Base-by-base conservation (phyloP, 2,113 vertebrate genomes). In the Microtus pennsylvanicus region DNA sequence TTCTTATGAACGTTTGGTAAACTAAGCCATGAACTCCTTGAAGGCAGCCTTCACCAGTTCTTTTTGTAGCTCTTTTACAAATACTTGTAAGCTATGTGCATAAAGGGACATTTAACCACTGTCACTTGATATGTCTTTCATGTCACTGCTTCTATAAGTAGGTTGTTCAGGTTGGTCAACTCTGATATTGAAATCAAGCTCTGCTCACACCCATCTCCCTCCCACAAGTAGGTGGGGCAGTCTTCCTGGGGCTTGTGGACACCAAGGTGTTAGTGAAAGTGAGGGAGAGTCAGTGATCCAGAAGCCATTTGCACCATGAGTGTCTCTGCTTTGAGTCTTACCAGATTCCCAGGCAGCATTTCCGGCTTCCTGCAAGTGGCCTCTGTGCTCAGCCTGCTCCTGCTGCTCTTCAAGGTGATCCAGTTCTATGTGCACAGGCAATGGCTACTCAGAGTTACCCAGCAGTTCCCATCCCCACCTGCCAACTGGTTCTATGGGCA, bases 391-490 rank as follows among this genome's bases (percentile, higher is more conserved):
- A 94, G 95, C 50, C 24, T 98, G 26, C 21, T 97, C 30, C 97
- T 97, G 0, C 45, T 98, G 76, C 87, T 98, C 67, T 89, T 98
- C 80, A 98, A 98, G 89, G 81, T 83, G 33, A 52, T 85, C 8
- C 97, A 97, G 58, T 93, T 98, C 21, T 97, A 98, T 65, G 0
- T 10, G 45, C 47, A 26, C 35, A 98, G 97, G 75, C 98, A 89
- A 90, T 94, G 97, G 83, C 22, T 98, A 88, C 17, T 97, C 52
- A 98, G 96, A 70, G 96, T 82, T 4, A 67, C 99, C 78, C 95
- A 98, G 52, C 42, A 94, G 22, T 99, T 99, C 74, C 98, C 98
- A 1, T 99, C 98, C 30, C 99, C 99, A 28, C 70, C 87, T 26
- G 78, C 75, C 22, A 75, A 90, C 58, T 90, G 89, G 74, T 22